Conservation (phyloP, 2,888 invertebrate genomes). For the Ophion ellenae region DNA sequence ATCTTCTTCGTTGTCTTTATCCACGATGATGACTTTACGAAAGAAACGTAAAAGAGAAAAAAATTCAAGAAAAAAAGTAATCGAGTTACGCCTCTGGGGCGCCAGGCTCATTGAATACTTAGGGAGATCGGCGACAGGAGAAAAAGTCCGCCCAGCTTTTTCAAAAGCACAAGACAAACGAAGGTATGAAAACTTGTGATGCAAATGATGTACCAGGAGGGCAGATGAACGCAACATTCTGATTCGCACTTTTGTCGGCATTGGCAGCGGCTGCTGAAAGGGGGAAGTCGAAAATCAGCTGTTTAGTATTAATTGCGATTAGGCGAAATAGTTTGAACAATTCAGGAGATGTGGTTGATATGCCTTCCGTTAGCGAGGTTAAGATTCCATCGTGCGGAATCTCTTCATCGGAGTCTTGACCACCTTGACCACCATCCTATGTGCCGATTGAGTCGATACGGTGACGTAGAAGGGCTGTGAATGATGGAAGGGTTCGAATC, state of each 20-base stretch:
- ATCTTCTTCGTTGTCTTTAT: conserved; percentile 23
- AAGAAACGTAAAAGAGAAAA: conserved; percentile 4
- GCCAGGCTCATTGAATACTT: conserved; percentile 29
- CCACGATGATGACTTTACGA: conserved; percentile 11
- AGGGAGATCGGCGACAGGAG: background rate
- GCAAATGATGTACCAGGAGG: conserved; percentile 37
- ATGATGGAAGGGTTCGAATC: background rate
- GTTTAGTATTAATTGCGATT: too few relatives aligned
- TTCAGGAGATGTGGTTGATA: too few relatives aligned
- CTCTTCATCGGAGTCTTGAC: conserved; percentile 25
- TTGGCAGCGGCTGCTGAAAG: conserved; percentile 36
- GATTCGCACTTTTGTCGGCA: too few relatives aligned
- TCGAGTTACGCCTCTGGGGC: conserved; percentile 23
- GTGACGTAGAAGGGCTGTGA: background rate
- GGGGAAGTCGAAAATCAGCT: background rate
- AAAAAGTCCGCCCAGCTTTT: too few relatives aligned
- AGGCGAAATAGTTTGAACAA: too few relatives aligned
- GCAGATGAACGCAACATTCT: too few relatives aligned
- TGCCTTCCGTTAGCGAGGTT: too few relatives aligned
- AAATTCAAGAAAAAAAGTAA: conserved; percentile 7
- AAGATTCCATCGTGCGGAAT: background rate
- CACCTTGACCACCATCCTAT: too few relatives aligned
- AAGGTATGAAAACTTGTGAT: too few relatives aligned
- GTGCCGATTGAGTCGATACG: conserved; percentile 53
- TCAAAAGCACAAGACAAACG: too few relatives aligned